phyloP scores from a whole-genome alignment of 1,140 invertebrate species.

The Piezodorus guildinii region DNA sequence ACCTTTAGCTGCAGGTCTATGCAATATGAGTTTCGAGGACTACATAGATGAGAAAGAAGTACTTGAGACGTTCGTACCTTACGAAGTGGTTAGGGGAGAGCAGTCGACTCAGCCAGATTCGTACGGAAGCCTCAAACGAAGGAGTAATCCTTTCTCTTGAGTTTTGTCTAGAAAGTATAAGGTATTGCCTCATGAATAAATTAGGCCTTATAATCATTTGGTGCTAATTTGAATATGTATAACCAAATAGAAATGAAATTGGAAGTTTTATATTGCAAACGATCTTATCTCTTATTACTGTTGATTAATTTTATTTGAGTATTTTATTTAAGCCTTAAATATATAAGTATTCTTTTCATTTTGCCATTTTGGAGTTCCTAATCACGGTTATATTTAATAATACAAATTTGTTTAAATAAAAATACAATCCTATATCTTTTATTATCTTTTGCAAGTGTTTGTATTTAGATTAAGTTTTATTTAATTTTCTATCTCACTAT shows the following conservation, averaged over 20 bases:
- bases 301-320: not conserved
- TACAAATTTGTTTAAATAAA: too few relatives aligned
- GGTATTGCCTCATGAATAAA: slow-evolving; percentile 11
- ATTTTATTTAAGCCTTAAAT: not conserved
- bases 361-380: not conserved
- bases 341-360: not conserved
- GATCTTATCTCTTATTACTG: not conserved
- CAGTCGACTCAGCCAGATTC: slow-evolving; percentile 43
- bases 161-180: slow-evolving; percentile 7
- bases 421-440: not conserved
- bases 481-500: not conserved
- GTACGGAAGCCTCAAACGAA: slow-evolving; percentile 48
- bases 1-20: slow-evolving; percentile 41
- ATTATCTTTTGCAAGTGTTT: not conserved
- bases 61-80: slow-evolving; percentile 34
- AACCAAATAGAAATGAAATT: not conserved
- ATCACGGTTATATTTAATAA: not conserved
- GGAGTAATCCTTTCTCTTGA: slow-evolving; percentile 56
- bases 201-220: not conserved
- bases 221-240: not conserved
- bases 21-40: slow-evolving; percentile 70
- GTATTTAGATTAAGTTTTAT: not conserved
- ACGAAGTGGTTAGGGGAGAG: slow-evolving; percentile 48
- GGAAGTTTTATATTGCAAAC: not conserved
- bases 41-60: slow-evolving; percentile 34